Base-by-base conservation (phyloP, 2,888 invertebrate species). In the Tiphia femorata region DNA sequence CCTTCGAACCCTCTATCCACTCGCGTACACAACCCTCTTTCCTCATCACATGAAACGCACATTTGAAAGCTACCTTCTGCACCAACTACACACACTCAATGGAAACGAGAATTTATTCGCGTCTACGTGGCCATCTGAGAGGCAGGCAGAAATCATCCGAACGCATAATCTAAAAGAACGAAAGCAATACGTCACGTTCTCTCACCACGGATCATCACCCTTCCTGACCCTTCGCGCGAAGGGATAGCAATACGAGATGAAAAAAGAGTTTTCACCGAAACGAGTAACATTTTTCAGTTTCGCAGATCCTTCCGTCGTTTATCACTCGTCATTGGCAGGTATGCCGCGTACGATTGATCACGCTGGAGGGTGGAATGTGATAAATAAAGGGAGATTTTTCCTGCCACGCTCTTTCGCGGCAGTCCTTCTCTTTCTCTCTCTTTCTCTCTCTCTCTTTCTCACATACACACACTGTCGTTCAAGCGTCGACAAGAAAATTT, bases 181-280 rank as follows among this genome's bases (percentile, higher is more conserved):
- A 38, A 44, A 6, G 12, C 33, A n/a, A 33, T 42, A 42, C 41
- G 50, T 48, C 54, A 12, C 49, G 41, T 51, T 43, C 41, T 41
- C 40, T 35, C 41, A 58, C 51, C 33, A 62, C 30, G 19, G 59
- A 49, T 55, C 48, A 46, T 55, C 51, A 47, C 19, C 30, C 51
- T 37, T n/a, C 23, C 12, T 14, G 30, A 30, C 33, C 44, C 38
- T 41, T 43, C 38, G 29, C 21, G 50, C 48, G 27, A n/a, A n/a
- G n/a, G n/a, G n/a, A n/a, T n/a, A n/a, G n/a, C n/a, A n/a, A n/a
- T 21, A 2, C 16, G 12, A 20, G 20, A 17, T 25, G 14, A 23
- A 35, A 25, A 53, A 48, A 57, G 50, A 44, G 27, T 53, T 40
- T 38, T 37, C 44, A 37, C n/a, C 12, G 44, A 51, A 27, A 23